Evolutionary conservation across 2,888 invertebrate species (phyloP).

Genomic region (Ectemnius continuus): DNA sequence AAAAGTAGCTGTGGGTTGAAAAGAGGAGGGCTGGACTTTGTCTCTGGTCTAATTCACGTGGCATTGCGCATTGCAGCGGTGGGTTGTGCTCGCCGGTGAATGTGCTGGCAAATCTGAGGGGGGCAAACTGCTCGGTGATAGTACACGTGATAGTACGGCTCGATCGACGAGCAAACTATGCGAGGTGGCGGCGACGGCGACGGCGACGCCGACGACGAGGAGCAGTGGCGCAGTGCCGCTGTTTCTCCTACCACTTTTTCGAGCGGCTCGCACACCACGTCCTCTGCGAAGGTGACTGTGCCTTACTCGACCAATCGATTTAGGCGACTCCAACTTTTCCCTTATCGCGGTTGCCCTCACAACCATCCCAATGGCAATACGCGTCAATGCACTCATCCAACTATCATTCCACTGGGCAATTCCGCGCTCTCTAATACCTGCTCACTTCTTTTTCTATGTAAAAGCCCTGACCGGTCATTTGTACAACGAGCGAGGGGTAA

Average conservation of each 20-base stretch:
- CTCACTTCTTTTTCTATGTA: too few species aligned
- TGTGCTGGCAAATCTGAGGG: conserved; percentile 51
- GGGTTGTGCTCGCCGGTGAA: conserved; percentile 1
- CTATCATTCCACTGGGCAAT: too few species aligned
- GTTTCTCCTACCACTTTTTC: conserved; percentile 55
- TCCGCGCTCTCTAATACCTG: too few species aligned
- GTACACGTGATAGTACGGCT: conserved; percentile 27
- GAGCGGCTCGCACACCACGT: conserved; percentile 22
- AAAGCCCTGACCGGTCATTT: too few species aligned
- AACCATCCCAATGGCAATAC: too few species aligned
- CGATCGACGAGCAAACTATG: neutral
- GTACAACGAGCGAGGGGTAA: too few species aligned
- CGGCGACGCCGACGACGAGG: conserved; percentile 28
- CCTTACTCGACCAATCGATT: too few species aligned
- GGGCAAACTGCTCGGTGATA: conserved; percentile 51
- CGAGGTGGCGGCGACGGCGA: conserved; percentile 23
- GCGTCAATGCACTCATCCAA: too few species aligned
- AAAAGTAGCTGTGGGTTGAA: too few species aligned
- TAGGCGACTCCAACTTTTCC: too few species aligned
- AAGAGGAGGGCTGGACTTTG: neutral
- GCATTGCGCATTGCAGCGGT: conserved; percentile 48
- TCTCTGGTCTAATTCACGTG: conserved; percentile 11
- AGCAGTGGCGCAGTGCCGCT: conserved; percentile 57
- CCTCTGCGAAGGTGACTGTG: too few species aligned
- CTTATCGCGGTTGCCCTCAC: too few species aligned